Base-by-base conservation (phyloP, 2,113 vertebrate genomes). In the Anser brachyrhynchus region DNA sequence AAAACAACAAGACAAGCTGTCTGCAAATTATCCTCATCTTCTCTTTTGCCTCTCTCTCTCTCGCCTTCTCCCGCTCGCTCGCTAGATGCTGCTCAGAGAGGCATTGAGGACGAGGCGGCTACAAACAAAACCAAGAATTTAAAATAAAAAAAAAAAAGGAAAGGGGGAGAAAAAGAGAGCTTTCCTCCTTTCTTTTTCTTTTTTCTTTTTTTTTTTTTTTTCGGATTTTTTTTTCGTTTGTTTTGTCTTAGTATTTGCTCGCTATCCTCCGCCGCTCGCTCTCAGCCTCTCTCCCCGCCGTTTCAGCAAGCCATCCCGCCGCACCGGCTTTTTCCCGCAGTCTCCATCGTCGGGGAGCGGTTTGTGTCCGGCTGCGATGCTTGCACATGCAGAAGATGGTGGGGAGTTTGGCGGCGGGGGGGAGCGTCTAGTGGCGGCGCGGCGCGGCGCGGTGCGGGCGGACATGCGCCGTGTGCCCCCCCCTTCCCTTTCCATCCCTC, bases 21-120 rank as follows among this genome's bases (percentile, higher is more conserved):
- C 98, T 98, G 98, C 98, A 99, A 98, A 98, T 99, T 99, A 99
- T 99, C 99, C 99, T 99, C 99, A 99, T 99, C 98, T 99, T 99
- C 97, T 97, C 95, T 98, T 96, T 96, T 96, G 97, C 98, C 98
- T 97, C 96, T 92, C 95, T 92, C 95, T 95, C 70, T 89, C 88
- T 97, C 92, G 86, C 95, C 92, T 96, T 92, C 97, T 95, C 92
- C 90, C 92, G 96, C 95, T 96, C 97, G 94, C 97, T 97, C 97
- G 93, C 98, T 98, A 98, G 97, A 97, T 98, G 99, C 98, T 98
- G 97, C 98, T 98, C 97, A 98, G 97, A 98, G 98, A 98, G 98
- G 98, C 99, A 99, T 99, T 93, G 98, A 98, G 98, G 97, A 98
- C 96, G 94, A 97, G 96, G 95, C 93, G 98, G 97, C 96, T 97